Conservation (phyloP, 2,113 vertebrate genomes). For the Catagonus wagneri region DNA sequence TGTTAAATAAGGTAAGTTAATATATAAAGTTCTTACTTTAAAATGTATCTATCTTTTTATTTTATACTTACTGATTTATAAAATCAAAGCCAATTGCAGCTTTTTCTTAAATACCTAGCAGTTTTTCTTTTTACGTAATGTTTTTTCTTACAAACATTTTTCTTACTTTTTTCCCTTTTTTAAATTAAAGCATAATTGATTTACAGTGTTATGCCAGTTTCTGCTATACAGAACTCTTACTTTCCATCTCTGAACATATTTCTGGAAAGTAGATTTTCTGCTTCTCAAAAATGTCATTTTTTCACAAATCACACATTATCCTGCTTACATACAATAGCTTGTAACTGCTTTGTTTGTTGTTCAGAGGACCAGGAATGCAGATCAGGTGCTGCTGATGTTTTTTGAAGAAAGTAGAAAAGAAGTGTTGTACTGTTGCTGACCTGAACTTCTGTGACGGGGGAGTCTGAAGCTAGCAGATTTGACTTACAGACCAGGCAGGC, state of each 20-base stretch:
- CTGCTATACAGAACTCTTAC: not conserved
- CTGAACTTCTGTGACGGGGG: not conserved
- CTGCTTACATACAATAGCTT: not conserved
- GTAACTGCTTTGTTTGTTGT: not conserved
- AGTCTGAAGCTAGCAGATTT: not conserved
- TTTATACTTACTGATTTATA: constrained; percentile 4
- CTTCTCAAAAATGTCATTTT: not conserved
- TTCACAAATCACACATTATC: not conserved
- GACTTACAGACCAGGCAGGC: not conserved
- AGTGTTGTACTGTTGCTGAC: not conserved
- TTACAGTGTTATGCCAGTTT: too few species aligned
- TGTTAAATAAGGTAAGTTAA: constrained; percentile 1
- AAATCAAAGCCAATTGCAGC: not conserved
- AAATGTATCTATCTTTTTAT: constrained; percentile 1
- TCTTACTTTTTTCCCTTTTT: not conserved
- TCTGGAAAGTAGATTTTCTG: constrained; percentile 7
- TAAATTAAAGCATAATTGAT: too few species aligned
- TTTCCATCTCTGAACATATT: constrained; percentile 16
- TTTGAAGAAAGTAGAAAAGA: not conserved
- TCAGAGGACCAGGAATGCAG: not conserved
- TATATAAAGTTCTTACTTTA: not conserved
- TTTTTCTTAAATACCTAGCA: constrained; percentile 22
- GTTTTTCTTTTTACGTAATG: not conserved
- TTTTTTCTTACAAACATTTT: not conserved
- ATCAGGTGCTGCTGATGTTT: not conserved